phyloP scores from a whole-genome alignment of 2,113 vertebrate genomes.

The Pantherophis guttatus region DNA sequence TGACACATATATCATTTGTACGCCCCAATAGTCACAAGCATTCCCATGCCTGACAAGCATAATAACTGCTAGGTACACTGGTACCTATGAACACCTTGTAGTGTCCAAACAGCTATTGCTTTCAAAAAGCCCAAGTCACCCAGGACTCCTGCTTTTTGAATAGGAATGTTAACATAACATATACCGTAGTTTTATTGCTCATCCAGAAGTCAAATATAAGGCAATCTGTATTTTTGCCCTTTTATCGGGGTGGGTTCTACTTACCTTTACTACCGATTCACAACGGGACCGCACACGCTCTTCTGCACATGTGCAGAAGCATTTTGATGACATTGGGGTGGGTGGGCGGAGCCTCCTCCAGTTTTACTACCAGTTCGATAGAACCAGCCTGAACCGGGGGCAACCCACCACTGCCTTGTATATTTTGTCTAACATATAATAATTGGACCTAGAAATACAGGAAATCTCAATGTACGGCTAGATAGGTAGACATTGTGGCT shows the following conservation, averaged over 20 bases:
- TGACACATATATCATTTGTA: neutral
- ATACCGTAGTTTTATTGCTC: neutral
- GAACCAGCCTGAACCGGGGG: no score
- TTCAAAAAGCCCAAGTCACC: neutral
- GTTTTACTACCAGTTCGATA: no score
- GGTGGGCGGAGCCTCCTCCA: no score
- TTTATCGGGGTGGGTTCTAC: no score
- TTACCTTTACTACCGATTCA: no score
- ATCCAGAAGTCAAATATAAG: neutral
- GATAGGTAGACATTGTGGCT: neutral
- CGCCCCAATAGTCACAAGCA: neutral
- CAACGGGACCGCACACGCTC: rapidly evolving
- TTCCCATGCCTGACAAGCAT: neutral
- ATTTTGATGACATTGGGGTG: no score
- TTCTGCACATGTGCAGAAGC: no score
- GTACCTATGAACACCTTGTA: neutral
- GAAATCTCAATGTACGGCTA: neutral
- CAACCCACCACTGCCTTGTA: neutral
- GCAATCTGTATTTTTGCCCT: neutral
- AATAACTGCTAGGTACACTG: neutral
- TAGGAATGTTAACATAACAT: neutral
- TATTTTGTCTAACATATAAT: neutral
- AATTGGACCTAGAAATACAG: neutral
- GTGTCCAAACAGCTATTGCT: neutral
- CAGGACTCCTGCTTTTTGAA: neutral